phyloP scores from a whole-genome alignment of 2,113 vertebrate species.

The Arenaria interpres region DNA sequence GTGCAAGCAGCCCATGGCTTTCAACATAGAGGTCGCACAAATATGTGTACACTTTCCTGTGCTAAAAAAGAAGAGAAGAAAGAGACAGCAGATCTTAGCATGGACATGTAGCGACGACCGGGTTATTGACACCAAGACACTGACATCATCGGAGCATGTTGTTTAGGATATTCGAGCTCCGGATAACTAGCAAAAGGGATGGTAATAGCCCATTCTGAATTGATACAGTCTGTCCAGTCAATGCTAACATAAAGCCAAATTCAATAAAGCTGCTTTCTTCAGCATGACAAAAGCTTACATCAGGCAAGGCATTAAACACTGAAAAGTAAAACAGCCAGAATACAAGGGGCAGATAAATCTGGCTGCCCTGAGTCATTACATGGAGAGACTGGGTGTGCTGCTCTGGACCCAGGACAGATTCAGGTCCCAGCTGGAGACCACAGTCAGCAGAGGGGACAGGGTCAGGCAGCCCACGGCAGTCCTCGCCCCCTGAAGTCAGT shows the following conservation, averaged over 20 bases:
- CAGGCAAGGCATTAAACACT: neutral
- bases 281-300: neutral
- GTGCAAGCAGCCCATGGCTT: neutral
- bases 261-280: constrained; percentile 37
- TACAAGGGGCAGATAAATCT: neutral
- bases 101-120: neutral
- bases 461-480: neutral
- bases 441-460: neutral
- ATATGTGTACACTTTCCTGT: neutral
- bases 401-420: neutral
- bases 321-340: neutral
- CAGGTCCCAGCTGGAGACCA: neutral
- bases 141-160: neutral
- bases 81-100: neutral
- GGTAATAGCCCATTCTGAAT: constrained; percentile 2
- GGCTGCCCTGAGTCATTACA: neutral
- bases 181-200: neutral
- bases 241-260: constrained; percentile 28
- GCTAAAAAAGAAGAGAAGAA: neutral
- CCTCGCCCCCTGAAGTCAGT: neutral
- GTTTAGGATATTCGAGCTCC: neutral
- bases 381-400: neutral
- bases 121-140: neutral
- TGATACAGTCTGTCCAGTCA: constrained; percentile 9
- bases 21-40: neutral